phyloP scores from a whole-genome alignment of 1,140 invertebrate species.

The Calephelis nemesis region DNA sequence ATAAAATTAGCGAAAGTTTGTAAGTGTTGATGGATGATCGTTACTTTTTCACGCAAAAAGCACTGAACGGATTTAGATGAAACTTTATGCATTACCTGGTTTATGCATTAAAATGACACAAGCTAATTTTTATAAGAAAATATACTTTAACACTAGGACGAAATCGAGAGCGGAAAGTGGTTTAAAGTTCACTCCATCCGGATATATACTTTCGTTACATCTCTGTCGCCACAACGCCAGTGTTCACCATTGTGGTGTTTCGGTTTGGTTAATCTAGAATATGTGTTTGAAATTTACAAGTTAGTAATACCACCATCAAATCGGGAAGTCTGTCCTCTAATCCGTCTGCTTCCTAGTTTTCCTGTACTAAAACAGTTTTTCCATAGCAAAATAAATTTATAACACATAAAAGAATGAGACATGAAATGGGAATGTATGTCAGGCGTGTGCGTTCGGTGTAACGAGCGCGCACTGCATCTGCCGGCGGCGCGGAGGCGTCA shows the following conservation, averaged over 20 bases:
- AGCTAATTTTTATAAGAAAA: no score
- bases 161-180: no score
- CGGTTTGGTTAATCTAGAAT: neutral
- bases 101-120: no score
- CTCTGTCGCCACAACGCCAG: neutral
- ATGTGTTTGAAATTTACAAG: neutral
- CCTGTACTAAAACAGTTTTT: neutral
- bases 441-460: constrained; percentile 52
- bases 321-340: neutral
- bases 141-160: no score
- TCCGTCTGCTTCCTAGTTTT: no score
- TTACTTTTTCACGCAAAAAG: no score
- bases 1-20: no score
- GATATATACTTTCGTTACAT: neutral
- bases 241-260: neutral
- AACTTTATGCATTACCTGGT: no score
- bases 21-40: no score
- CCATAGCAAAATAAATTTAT: constrained; percentile 42
- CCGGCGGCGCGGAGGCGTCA: constrained; percentile 51
- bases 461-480: constrained; percentile 46
- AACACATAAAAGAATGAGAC: constrained; percentile 57
- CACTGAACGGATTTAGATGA: no score
- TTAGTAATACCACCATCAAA: neutral
- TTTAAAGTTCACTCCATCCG: no score
- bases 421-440: constrained; percentile 64